Percentiles rank a stretch among this genome's conserved stretches.
Conservation (phyloP, 1,140 invertebrate genomes). For the Drosophila asahinai region DNA sequence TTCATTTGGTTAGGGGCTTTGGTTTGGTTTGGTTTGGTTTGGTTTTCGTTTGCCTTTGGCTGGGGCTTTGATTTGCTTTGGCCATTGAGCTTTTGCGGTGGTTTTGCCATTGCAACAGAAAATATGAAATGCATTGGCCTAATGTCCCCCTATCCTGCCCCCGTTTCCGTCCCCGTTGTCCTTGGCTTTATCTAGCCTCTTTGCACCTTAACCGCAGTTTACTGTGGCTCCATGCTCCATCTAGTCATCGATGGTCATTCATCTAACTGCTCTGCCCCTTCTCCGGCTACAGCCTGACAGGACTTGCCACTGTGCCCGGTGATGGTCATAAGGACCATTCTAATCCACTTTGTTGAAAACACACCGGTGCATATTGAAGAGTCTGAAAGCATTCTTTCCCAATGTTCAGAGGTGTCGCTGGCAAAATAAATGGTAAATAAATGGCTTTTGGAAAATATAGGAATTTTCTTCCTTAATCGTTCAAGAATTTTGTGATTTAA, state of each 20-base stretch:
- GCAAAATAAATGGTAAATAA: constrained; percentile 15
- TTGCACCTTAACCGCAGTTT: constrained; percentile 66
- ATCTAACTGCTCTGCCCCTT: constrained; percentile 51
- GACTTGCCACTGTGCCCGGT: constrained; percentile 15
- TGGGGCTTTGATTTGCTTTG: constrained; percentile 38
- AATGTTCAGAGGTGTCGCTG: constrained; percentile 20
- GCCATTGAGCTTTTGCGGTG: constrained; percentile 53
- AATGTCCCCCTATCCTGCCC: constrained; percentile 18
- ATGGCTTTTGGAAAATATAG: constrained; percentile 2
- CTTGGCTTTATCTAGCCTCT: constrained; percentile 31
- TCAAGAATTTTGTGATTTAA: neutral
- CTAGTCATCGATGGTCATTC: constrained; percentile 70
- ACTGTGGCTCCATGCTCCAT: constrained; percentile 60
- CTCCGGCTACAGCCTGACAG: neutral
- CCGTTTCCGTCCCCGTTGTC: neutral
- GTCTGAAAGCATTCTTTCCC: constrained; percentile 39
- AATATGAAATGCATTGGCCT: constrained; percentile 59
- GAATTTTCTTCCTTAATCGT: too few species aligned
- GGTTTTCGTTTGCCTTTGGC: constrained; percentile 20
- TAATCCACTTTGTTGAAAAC: constrained; percentile 75
- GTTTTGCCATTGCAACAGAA: constrained; percentile 39
- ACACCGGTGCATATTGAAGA: constrained; percentile 68
- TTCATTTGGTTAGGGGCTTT: constrained; percentile 44
- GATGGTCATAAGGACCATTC: constrained; percentile 69
- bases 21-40: constrained; percentile 22